Evolutionary conservation across 2,888 invertebrate species (phyloP), one percentile per base, ranked within the genome.

Genomic region (Fragum fragum): DNA sequence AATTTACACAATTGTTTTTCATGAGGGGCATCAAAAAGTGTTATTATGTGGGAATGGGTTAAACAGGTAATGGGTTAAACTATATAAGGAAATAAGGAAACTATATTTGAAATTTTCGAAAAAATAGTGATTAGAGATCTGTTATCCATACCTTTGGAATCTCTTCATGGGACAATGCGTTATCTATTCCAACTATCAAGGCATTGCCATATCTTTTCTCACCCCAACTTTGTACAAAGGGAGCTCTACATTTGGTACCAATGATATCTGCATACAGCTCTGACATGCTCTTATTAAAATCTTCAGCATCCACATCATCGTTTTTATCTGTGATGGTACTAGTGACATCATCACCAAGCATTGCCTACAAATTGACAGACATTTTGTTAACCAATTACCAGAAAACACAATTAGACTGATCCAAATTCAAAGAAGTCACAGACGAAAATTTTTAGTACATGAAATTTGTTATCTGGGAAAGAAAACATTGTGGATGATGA

Each of bases 171-270:
- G 85, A 70, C 9, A 73, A 78, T 9, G 81, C 61, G 9, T 90
- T 87, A 14, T 90, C 87, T 71, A 94, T 90, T 0, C 91, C 90
- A 11, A 91, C 87, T 85, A 98, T 96, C 95, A 98, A 96, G 1
- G 98, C 98, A 95, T 98, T 98, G 93, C 98, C 97, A 88, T 97
- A 97, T 73, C 96, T 96, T 23, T 92, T 96, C 52, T 92, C 91
- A 68, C 97, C 97, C 97, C 97, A 98, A 80, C 96, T 96, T 93
- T 97, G 97, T 77, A 96, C 96, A 93, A 97, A 97, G 28, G 98
- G 97, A 9, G 98, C 98, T 87, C 97, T 96, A 95, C 98, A 98
- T 94, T 97, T 98, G 95, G 96, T 97, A 28, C 98, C 98, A 90
- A 97, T 95, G 76, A 98, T 81, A 0, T 89, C 88, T 26, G 87